Base-by-base conservation (phyloP, 2,113 vertebrate species). In the Upupa epops region DNA sequence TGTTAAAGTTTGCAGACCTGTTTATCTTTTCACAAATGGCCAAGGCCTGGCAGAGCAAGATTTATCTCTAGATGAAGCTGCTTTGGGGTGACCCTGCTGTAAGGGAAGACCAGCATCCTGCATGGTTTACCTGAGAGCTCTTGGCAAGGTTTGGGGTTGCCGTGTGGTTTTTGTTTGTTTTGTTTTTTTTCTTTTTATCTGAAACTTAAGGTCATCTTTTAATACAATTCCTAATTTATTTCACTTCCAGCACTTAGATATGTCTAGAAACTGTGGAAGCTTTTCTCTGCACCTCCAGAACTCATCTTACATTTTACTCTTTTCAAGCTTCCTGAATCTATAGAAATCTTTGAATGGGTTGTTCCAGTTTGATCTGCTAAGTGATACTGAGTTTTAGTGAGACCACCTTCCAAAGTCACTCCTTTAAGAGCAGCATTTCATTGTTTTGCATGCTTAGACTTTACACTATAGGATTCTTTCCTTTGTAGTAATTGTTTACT, bases 101-200 rank as follows among this genome's bases (percentile, higher is more conserved):
- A 0, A 31, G 45, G 18, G 18, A 28, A 56, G 16, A 14, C 6
- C 13, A 69, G 5, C 7, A 3, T 54, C 65, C 34, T 69, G 7
- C 18, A 3, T 32, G 20, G 25, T 17, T 69, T 11, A 85, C 63
- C 49, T 64, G 34, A 56, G 29, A 83, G 3, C 20, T 64, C 29
- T 46, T 40, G 18, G 24, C 13, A 52, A 48, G 16, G 8, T 34
- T 24, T 60, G 24, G 8, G 24, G 46, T 48, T 19, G 40, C 40
- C 15, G 40, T 15, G 15, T 22, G 20, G 18, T 14, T 21, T 64
- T 17, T 28, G 19, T 17, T 17, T 36, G 9, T n/a, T 26, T 56
- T 32, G 25, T 0, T 8, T 25, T 56, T 68, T 16, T 4, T 40
- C 28, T 17, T 46, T 31, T 3, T 0, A 4, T 4, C 25, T 46